Percentiles rank a stretch among this genome's conserved stretches.
phyloP scores from a whole-genome alignment of 2,888 invertebrate species.

The Drosophila koepferae region DNA sequence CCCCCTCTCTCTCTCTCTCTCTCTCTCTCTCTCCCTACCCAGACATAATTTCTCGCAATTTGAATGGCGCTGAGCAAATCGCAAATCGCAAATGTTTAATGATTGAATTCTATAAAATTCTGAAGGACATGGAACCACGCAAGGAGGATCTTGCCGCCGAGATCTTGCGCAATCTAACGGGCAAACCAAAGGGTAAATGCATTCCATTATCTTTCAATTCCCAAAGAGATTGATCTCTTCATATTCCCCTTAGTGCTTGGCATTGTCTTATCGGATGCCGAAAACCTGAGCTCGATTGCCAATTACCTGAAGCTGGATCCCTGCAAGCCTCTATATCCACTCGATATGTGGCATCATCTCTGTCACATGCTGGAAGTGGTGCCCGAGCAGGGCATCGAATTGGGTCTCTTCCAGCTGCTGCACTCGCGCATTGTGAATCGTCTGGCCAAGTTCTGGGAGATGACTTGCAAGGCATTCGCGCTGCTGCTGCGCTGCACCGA shows the following conservation, averaged over 20 bases:
- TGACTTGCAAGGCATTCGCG: constrained; percentile 81
- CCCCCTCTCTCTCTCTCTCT: neutral
- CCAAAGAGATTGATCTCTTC: neutral
- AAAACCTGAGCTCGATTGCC: constrained; percentile 51
- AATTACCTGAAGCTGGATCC: constrained; percentile 62
- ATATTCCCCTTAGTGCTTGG: constrained; percentile 41
- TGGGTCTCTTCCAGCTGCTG: constrained; percentile 81
- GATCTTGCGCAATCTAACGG: constrained; percentile 69
- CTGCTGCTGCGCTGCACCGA: constrained; percentile 78
- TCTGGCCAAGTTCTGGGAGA: constrained; percentile 63
- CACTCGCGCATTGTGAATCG: constrained; percentile 59
- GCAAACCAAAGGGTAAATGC: constrained; percentile 61
- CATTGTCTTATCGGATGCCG: constrained; percentile 46
- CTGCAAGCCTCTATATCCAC: constrained; percentile 58
- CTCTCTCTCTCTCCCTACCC: neutral
- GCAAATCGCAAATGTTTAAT: constrained; percentile 59
- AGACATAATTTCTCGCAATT: constrained; percentile 68
- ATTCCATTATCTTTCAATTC: too few species aligned
- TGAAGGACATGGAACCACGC: constrained; percentile 35
- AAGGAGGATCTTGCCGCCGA: constrained; percentile 59
- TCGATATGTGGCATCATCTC: constrained; percentile 77
- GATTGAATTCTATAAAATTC: constrained; percentile 73
- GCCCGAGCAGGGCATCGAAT: constrained; percentile 73
- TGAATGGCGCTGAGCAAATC: constrained; percentile 70
- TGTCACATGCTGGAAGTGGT: constrained; percentile 73